Conservation (phyloP, 2,113 vertebrate species). For the Oreochromis tanganicae region DNA sequence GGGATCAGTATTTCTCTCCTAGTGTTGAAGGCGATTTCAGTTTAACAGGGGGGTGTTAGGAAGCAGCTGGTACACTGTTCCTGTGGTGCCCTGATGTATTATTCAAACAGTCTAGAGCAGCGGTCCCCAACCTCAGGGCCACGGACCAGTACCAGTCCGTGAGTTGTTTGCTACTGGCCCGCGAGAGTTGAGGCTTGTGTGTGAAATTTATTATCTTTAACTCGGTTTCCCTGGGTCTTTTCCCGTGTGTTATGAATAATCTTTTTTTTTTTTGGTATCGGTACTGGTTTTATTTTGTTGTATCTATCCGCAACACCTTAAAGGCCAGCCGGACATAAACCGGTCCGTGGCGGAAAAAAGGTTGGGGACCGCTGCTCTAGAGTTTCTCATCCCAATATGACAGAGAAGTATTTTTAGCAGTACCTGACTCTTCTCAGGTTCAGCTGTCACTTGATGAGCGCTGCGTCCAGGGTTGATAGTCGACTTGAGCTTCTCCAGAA, state of each 20-base stretch:
- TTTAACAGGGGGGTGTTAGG: background rate
- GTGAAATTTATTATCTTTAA: background rate
- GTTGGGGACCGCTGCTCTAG: background rate
- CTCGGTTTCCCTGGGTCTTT: fast-evolving
- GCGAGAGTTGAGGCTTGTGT: background rate
- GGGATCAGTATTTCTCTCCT: constrained; percentile 27
- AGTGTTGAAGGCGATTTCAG: background rate
- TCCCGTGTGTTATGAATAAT: background rate
- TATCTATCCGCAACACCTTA: background rate
- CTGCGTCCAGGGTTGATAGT: constrained; percentile 74
- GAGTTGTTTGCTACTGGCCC: fast-evolving
- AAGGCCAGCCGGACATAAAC: fast-evolving
- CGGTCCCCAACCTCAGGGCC: fast-evolving
- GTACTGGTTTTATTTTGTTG: background rate
- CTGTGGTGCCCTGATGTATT: background rate
- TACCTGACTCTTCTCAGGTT: constrained; percentile 68
- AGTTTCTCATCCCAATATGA: background rate
- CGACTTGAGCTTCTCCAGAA: constrained; percentile 83
- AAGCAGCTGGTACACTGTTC: background rate
- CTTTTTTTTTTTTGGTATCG: fast-evolving
- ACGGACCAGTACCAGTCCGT: fast-evolving
- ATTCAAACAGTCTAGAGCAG: background rate
- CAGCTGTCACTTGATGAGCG: constrained; percentile 52
- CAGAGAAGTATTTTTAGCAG: background rate
- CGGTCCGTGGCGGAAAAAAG: fast-evolving